Conservation (phyloP, 2,797 vertebrate species). For the Sebastes kiyomatsui region DNA sequence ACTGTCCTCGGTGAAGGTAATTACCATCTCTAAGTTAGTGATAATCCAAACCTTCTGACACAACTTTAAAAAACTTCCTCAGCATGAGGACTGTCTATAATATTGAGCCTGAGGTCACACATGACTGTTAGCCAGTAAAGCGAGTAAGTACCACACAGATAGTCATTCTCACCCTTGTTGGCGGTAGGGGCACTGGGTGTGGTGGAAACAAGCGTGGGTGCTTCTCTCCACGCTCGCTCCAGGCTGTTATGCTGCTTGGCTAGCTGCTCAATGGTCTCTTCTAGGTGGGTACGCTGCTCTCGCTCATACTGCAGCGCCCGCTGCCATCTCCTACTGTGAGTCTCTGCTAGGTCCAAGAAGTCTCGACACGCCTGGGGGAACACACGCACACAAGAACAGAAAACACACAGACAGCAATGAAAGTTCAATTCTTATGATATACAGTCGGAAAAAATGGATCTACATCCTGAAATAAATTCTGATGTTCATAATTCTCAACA, state of each 20-base stretch:
- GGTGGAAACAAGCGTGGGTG: slow-evolving; percentile 82
- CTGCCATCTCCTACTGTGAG: slow-evolving; percentile 96
- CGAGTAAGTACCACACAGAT: background rate
- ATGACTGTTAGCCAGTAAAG: slow-evolving; percentile 16
- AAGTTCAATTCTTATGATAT: background rate
- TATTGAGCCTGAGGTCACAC: slow-evolving; percentile 15
- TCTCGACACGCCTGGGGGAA: slow-evolving; percentile 92
- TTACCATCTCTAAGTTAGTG: slow-evolving; percentile 4
- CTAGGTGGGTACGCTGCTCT: slow-evolving; percentile 93
- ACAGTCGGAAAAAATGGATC: background rate
- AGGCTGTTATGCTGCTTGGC: slow-evolving; percentile 99
- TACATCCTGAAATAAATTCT: background rate
- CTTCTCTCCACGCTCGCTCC: slow-evolving; percentile 93
- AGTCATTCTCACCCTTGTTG: slow-evolving; percentile 84
- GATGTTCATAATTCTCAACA: background rate
- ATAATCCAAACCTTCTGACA: slow-evolving; percentile 38
- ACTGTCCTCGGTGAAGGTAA: background rate
- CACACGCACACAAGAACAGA: slow-evolving; percentile 1
- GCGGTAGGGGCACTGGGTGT: slow-evolving; percentile 73
- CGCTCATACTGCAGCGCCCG: slow-evolving; percentile 96
- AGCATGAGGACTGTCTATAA: slow-evolving; percentile 13
- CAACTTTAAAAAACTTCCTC: background rate
- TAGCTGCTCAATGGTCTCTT: slow-evolving; percentile 97
- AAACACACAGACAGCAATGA: background rate
- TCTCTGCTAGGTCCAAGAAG: slow-evolving; percentile 95